Conservation (phyloP, 1,140 invertebrate species). For the Heliconius congener region DNA sequence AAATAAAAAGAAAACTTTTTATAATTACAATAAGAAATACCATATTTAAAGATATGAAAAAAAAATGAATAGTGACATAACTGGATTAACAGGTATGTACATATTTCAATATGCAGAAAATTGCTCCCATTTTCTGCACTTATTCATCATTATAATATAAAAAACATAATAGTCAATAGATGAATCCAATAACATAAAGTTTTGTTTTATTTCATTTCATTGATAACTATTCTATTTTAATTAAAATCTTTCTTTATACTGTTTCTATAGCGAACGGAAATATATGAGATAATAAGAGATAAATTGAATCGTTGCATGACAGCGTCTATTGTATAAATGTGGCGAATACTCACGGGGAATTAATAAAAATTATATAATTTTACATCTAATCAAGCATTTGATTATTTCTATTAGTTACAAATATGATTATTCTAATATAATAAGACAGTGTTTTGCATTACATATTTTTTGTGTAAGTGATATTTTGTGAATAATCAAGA, state of each 20-base stretch:
- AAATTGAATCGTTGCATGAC: conserved; percentile 9
- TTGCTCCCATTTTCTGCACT: not conserved
- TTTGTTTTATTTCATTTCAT: not conserved
- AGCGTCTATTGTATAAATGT: not conserved
- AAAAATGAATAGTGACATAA: too few relatives aligned
- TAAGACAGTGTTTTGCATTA: too few relatives aligned
- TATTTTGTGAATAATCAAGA: too few relatives aligned
- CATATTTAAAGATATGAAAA: too few relatives aligned
- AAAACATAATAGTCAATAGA: not conserved
- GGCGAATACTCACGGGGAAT: not conserved
- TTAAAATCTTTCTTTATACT: not conserved
- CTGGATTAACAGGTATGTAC: not conserved
- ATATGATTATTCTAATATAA: too few relatives aligned
- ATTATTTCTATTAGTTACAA: too few relatives aligned
- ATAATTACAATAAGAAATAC: too few relatives aligned
- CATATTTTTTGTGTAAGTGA: too few relatives aligned
- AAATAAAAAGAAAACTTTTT: too few relatives aligned
- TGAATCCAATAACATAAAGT: not conserved
- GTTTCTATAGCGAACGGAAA: not conserved
- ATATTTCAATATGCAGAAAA: not conserved
- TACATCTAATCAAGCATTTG: not conserved
- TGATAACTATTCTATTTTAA: not conserved
- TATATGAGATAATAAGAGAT: conserved; percentile 3
- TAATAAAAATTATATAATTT: not conserved
- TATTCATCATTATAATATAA: not conserved